These are phyloP conservation scores for Eidolon dupreanum DNA, from an alignment of 2,797 vertebrate genomes.

Conservation along the genomic window DNA sequence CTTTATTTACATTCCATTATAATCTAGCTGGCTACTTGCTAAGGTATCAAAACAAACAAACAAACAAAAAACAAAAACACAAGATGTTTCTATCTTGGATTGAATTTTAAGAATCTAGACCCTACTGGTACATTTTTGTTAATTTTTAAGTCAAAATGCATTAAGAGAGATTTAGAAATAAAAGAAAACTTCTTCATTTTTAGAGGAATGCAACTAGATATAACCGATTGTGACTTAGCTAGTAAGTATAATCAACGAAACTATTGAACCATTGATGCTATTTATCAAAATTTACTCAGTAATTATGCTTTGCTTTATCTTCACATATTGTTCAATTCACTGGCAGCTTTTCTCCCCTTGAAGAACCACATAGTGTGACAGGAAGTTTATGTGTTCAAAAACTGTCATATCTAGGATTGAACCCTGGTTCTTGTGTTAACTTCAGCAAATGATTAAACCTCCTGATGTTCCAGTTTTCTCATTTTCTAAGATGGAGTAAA, in stretches of 20 bases:
- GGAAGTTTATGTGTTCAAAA: not conserved
- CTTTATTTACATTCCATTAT: not conserved
- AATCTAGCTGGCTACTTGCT: not conserved
- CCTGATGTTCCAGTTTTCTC: not conserved
- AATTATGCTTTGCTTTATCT: not conserved
- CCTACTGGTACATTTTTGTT: conserved; percentile 23
- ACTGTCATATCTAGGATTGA: not conserved
- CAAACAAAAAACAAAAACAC: not conserved
- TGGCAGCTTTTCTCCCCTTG: not conserved
- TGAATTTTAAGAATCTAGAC: not conserved
- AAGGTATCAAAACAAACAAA: not conserved
- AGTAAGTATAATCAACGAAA: not conserved
- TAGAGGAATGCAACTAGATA: not conserved
- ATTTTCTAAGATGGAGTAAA: not conserved
- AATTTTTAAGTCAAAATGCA: not conserved
- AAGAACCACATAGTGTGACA: not conserved
- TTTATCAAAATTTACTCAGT: not conserved
- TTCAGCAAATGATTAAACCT: not conserved
- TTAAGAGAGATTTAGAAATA: not conserved
- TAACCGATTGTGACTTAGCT: not conserved
- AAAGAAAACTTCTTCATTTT: not conserved
- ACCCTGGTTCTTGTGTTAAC: not conserved
- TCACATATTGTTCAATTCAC: not conserved
- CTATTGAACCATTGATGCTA: not conserved
- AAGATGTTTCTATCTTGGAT: not conserved